Conservation (phyloP, 2,113 vertebrate species). For the Echinops telfairi region DNA sequence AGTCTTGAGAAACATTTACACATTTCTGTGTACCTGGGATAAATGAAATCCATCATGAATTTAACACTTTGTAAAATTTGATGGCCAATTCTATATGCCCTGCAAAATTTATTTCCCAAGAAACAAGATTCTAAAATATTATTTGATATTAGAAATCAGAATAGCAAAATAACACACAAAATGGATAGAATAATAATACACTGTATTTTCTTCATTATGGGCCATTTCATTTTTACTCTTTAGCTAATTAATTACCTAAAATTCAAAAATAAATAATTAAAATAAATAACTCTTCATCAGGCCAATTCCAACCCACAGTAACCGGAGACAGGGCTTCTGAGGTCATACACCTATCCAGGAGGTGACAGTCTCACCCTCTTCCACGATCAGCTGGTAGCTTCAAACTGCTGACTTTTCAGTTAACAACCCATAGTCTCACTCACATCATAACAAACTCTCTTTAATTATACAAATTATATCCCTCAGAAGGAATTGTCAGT, state of each 20-base stretch:
- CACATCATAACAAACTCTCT: neutral
- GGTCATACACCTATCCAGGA: too few species aligned
- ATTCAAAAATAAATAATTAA: too few species aligned
- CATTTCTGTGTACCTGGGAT: neutral
- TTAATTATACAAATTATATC: slow-evolving; percentile 55
- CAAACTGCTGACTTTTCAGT: too few species aligned
- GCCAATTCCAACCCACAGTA: too few species aligned
- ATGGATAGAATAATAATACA: neutral
- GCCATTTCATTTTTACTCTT: too few species aligned
- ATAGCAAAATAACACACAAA: neutral
- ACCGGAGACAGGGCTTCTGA: too few species aligned
- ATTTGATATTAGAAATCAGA: neutral
- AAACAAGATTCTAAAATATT: slow-evolving; percentile 12
- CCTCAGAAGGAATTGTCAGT: slow-evolving; percentile 24
- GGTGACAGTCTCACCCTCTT: too few species aligned
- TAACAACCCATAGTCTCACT: neutral
- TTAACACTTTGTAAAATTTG: neutral
- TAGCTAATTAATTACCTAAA: too few species aligned
- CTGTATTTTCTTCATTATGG: too few species aligned
- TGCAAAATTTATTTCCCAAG: neutral
- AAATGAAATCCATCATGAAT: neutral
- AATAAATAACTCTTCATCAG: too few species aligned
- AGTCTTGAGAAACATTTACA: too few species aligned
- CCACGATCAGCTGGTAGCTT: too few species aligned
- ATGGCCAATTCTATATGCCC: neutral